Evolutionary conservation across 2,888 invertebrate genomes (phyloP).

Genomic region (Acheta domesticus): DNA sequence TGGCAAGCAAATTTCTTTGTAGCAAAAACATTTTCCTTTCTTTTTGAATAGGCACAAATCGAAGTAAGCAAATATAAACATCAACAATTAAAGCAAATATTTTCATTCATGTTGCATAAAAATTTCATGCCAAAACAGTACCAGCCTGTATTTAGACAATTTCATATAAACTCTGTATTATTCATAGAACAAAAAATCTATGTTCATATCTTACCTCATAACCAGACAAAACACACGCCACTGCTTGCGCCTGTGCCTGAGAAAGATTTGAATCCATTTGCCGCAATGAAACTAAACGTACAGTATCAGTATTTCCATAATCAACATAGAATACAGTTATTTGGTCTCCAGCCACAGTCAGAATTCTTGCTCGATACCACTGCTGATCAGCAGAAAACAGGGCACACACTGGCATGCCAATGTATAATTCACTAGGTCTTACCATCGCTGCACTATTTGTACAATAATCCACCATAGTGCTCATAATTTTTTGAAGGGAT

Average conservation of each 20-base stretch:
- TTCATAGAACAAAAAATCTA: too few species aligned
- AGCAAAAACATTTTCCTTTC: too few species aligned
- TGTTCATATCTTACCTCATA: conserved; percentile 46
- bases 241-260: conserved; percentile 66
- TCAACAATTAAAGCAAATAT: too few species aligned
- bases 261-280: conserved; percentile 61
- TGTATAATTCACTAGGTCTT: conserved; percentile 49
- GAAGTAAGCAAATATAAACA: too few species aligned
- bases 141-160: too few species aligned
- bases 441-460: conserved; percentile 50
- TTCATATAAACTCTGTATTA: too few species aligned
- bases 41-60: too few species aligned
- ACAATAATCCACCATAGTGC: conserved; percentile 60
- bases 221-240: conserved; percentile 71
- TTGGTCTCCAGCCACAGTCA: conserved; percentile 52
- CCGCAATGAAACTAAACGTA: conserved; percentile 58
- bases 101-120: conserved; percentile 47
- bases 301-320: conserved; percentile 89
- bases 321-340: conserved; percentile 75
- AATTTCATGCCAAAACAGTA: conserved; percentile 18
- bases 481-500: conserved; percentile 64
- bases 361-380: conserved; percentile 87
- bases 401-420: conserved; percentile 71
- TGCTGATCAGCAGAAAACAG: conserved; percentile 73
- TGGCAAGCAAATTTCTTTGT: too few species aligned